Evolutionary conservation across 2,888 invertebrate species (phyloP).

Genomic region (Proisotoma minuta): DNA sequence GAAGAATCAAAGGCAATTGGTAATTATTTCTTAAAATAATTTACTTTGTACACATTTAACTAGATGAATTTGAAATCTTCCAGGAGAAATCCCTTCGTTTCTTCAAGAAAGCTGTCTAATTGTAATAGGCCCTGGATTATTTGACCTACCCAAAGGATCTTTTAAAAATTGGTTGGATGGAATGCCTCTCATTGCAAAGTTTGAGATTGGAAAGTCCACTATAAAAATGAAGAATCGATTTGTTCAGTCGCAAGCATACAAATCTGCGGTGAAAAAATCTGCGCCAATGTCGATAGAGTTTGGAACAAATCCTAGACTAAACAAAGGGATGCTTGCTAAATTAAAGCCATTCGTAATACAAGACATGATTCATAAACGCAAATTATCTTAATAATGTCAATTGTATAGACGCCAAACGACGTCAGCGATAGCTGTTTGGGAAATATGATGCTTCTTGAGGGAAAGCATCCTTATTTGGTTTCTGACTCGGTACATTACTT

Average conservation of each 20-base stretch:
- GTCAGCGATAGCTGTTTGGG: conserved; percentile 27
- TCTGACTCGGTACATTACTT: conserved; percentile 53
- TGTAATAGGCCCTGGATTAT: conserved; percentile 55
- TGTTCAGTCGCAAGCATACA: conserved; percentile 52
- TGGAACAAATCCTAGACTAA: conserved; percentile 55
- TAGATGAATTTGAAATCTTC: neutral
- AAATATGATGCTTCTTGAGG: conserved; percentile 14
- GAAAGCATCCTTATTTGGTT: conserved; percentile 47
- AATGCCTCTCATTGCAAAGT: conserved; percentile 52
- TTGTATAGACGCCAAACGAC: conserved; percentile 22
- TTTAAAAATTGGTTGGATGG: conserved; percentile 55
- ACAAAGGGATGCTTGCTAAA: conserved; percentile 52
- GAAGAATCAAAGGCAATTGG: conserved; percentile 13
- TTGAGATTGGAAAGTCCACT: conserved; percentile 51
- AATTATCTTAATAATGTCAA: too few species aligned
- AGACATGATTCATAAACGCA: too few species aligned
- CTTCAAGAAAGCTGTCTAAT: conserved; percentile 51
- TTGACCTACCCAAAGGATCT: conserved; percentile 51
- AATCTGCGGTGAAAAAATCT: conserved; percentile 51
- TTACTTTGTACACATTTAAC: neutral
- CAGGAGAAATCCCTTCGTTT: conserved; percentile 52
- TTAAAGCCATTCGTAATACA: conserved; percentile 44
- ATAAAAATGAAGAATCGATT: conserved; percentile 50
- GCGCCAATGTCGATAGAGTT: conserved; percentile 53
- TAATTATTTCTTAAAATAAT: conserved; percentile 4